Percentiles rank a stretch among this genome's conserved stretches.
Evolutionary conservation across 2,797 vertebrate species (phyloP).

Genomic region (Esox masquinongy): DNA sequence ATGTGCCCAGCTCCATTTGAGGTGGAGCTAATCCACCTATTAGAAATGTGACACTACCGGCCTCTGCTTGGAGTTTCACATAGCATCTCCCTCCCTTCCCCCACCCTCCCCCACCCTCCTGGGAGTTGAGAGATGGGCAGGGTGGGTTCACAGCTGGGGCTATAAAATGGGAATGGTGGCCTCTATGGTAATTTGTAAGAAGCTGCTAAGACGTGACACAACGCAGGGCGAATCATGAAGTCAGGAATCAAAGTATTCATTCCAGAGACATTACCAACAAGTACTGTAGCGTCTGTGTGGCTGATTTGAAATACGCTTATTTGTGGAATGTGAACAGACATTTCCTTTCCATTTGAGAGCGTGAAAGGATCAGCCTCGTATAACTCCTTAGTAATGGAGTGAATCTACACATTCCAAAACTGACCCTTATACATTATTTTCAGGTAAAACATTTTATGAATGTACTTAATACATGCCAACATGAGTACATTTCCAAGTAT

Average conservation of each 20-base stretch:
- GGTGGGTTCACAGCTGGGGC: conserved; percentile 33
- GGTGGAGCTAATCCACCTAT: conserved; percentile 64
- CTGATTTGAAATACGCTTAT: neutral
- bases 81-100: neutral
- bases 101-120: neutral
- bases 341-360: conserved; percentile 2
- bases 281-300: conserved; percentile 2
- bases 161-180: conserved; percentile 43
- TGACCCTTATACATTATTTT: conserved; percentile 35
- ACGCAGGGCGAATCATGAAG: conserved; percentile 42
- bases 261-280: conserved; percentile 26
- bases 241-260: conserved; percentile 16
- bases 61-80: conserved; percentile 39
- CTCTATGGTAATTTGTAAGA: conserved; percentile 47
- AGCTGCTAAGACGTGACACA: conserved; percentile 29
- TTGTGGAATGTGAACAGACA: neutral
- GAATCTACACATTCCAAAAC: neutral
- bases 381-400: neutral
- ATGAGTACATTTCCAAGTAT: neutral
- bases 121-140: conserved; percentile 9
- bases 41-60: conserved; percentile 60
- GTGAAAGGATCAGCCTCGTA: neutral
- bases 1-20: conserved; percentile 62
- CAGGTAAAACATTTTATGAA: conserved; percentile 24
- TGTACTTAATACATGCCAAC: conserved; percentile 1